Percentiles rank a stretch among this genome's conserved stretches.
phyloP scores from a whole-genome alignment of 2,888 invertebrate genomes.

The Anaspis maculata region DNA sequence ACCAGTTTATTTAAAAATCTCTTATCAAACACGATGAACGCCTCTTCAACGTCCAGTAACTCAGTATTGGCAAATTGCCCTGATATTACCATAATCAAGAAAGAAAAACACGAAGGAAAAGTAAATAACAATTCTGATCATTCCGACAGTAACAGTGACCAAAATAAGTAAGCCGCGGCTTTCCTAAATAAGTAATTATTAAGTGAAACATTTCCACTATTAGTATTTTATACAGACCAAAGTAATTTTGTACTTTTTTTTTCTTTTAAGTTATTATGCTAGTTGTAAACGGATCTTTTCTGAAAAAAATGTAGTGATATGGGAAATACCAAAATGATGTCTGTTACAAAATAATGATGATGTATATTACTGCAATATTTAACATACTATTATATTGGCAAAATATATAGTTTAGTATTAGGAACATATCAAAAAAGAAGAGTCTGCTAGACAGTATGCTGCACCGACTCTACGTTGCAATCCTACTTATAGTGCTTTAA shows the following conservation, averaged over 20 bases:
- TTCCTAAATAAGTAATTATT: constrained; percentile 5
- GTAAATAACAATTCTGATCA: constrained; percentile 43
- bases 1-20: constrained; percentile 32
- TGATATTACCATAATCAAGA: constrained; percentile 53
- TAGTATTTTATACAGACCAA: constrained; percentile 46
- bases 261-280: constrained; percentile 14
- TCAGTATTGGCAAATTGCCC: constrained; percentile 48
- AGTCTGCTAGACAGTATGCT: constrained; percentile 32
- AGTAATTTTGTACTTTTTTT: constrained; percentile 40
- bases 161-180: constrained; percentile 28
- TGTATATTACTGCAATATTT: constrained; percentile 17
- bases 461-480: constrained; percentile 38
- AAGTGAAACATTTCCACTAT: constrained; percentile 35
- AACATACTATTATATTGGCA: constrained; percentile 24
- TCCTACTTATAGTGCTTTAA: constrained; percentile 41
- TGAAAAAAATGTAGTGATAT: constrained; percentile 27
- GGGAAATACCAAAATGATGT: constrained; percentile 35
- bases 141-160: constrained; percentile 38
- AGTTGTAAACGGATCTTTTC: neutral
- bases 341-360: constrained; percentile 21
- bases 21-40: constrained; percentile 10
- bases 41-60: constrained; percentile 38
- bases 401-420: constrained; percentile 33
- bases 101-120: constrained; percentile 46
- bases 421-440: constrained; percentile 40